A percentile compares a stretch with the other conserved stretches of the same genome.
Conservation (phyloP, 2,888 invertebrate genomes). For the Drosophila mayaguana region DNA sequence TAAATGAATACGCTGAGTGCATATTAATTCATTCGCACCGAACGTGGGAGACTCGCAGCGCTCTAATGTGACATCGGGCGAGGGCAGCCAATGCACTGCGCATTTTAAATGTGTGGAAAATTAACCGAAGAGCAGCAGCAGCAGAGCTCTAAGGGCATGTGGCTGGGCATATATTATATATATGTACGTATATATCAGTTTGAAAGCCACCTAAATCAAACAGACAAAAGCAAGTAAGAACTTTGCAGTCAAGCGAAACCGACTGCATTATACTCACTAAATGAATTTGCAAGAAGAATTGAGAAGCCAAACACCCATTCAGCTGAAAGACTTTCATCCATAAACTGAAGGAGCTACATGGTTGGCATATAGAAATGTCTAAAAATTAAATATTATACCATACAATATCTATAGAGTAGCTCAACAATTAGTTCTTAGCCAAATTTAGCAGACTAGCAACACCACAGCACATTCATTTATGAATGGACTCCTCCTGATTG, state of each 20-base stretch:
- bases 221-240: neutral
- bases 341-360: too few species aligned
- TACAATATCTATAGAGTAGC: too few species aligned
- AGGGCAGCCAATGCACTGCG: conserved; percentile 47
- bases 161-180: neutral
- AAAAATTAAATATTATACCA: too few species aligned
- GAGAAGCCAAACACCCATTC: too few species aligned
- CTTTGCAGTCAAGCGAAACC: too few species aligned
- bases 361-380: too few species aligned
- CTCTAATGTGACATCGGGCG: conserved; percentile 44
- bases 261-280: neutral
- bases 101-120: conserved; percentile 47
- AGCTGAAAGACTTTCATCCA: too few species aligned
- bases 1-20: conserved; percentile 63
- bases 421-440: too few species aligned
- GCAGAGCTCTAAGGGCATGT: neutral
- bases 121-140: neutral
- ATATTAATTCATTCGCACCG: conserved; percentile 59
- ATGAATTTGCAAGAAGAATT: too few species aligned
- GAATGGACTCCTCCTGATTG: too few species aligned
- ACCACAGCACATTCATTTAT: too few species aligned
- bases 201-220: neutral
- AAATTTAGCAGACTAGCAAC: too few species aligned
- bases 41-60: conserved; percentile 37
- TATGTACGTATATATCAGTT: neutral